Conservation (phyloP, 2,797 vertebrate species). For the Odontamblyopus lacepedii region DNA sequence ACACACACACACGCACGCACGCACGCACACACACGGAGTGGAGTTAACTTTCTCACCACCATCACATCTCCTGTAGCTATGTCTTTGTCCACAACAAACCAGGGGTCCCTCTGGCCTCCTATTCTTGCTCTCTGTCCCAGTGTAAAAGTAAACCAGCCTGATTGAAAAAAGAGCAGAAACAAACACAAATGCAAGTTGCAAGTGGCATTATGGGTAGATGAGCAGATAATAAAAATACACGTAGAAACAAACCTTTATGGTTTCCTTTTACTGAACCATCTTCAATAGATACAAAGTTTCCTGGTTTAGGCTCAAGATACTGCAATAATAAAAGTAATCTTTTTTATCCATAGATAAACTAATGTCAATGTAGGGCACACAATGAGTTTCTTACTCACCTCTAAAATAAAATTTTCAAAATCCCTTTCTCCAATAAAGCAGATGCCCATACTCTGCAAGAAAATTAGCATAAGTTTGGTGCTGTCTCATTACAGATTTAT, state of each 20-base stretch:
- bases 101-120: slow-evolving; percentile 82
- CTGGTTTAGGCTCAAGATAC: slow-evolving; percentile 91
- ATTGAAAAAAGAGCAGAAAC: background rate
- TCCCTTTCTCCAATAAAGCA: slow-evolving; percentile 94
- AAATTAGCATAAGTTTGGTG: slow-evolving; percentile 12
- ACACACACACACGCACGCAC: no score
- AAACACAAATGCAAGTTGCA: background rate
- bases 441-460: slow-evolving; percentile 93
- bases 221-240: background rate
- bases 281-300: slow-evolving; percentile 91
- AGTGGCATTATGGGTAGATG: background rate
- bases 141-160: slow-evolving; percentile 94
- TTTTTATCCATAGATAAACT: background rate
- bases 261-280: slow-evolving; percentile 85
- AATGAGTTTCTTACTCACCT: slow-evolving; percentile 72
- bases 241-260: slow-evolving; percentile 83
- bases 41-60: slow-evolving; percentile 81
- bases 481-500: background rate
- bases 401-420: slow-evolving; percentile 92
- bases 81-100: slow-evolving; percentile 97
- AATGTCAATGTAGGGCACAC: background rate
- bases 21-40: no score
- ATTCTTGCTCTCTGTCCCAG: slow-evolving; percentile 91
- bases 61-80: slow-evolving; percentile 82
- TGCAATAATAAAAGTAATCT: slow-evolving; percentile 33